Base-by-base conservation (phyloP, 2,888 invertebrate genomes). In the Sinhomidia bicolor region DNA sequence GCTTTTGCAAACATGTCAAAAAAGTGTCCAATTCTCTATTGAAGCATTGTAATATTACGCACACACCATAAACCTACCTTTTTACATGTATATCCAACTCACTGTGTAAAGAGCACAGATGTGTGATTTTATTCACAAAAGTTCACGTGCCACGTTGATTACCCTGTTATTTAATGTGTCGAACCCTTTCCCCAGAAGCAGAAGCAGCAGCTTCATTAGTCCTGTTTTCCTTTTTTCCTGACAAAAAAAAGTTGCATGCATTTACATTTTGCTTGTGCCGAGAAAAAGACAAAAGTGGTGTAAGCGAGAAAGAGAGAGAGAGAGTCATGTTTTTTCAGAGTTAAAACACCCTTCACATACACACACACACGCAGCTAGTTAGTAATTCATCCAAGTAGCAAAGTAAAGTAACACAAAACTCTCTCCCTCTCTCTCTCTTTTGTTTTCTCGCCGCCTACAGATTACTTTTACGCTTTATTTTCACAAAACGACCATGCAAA, bases 91-190 rank as follows among this genome's bases (percentile, higher is more conserved):
- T 17, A 68, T n/a, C n/a, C n/a, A n/a, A n/a, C n/a, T n/a, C n/a
- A n/a, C n/a, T n/a, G n/a, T n/a, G n/a, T n/a, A n/a, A n/a, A n/a
- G n/a, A 1, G 10, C 36, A 26, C 51, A 78, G 54, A 71, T 65
- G 54, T 29, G 32, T 44, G 76, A 84, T 81, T 86, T 44, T 47
- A 14, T n/a, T 81, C 51, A 80, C 41, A 81, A 62, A 17, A 44
- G 82, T 76, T 82, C 87, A 87, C 87, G 87, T 82, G 82, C 51
- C 74, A 87, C 29, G 76, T 82, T 87, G 87, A 87, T 87, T 87
- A 87, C 87, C 60, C 82, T 87, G 87, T 87, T 87, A 87, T 87
- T 87, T 87, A 87, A 82, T 87, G 82, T 87, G 81, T 76, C 82
- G 87, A 82, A 87, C 47, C 81, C 54, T 62, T 80, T 76, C 80